Base-by-base conservation (phyloP, 2,113 vertebrate genomes). In the Zosterops japonicus region DNA sequence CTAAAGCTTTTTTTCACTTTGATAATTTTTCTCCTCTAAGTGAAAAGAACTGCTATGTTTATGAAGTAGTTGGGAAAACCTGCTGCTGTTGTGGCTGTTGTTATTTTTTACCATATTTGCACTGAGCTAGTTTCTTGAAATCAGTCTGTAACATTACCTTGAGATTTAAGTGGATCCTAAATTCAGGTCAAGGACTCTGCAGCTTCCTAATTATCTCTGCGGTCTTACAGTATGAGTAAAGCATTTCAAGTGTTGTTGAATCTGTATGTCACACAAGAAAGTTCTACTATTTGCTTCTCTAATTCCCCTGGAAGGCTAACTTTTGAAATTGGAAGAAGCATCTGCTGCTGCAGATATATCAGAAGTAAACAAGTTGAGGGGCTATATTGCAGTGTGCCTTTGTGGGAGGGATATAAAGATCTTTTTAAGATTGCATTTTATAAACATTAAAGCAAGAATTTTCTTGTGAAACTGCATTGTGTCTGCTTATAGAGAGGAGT, bases 311-410 rank as follows among this genome's bases (percentile, higher is more conserved):
- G 64, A 93, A 75, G 23, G 16, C 25, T 83, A 25, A 28, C 24
- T 83, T 56, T 80, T 61, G 42, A 85, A 82, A 67, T 29, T 70
- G 61, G 83, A 83, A 82, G 59, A 57, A 74, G 44, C 41, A 70
- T 35, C 47, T 56, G 59, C 53, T 91, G 36, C 60, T 46, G 85
- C 63, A 85, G 10, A 42, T 90, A 1, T 94, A 87, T 94, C 27
- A 74, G 61, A 59, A 79, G 59, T 76, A 92, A 83, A 41, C 33
- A 24, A 87, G 57, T n/a, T n/a, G 67, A 96, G 59, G 18, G 92
- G 76, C 27, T 83, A 16, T 76, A 50, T 5, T 79, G 50, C 70
- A 42, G 14, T 33, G 7, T 92, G 42, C 18, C 25, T 80, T 69
- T 83, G 19, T 46, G 27, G 55, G 15, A 50, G 19, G 14, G 10